Evolutionary conservation across 2,888 invertebrate genomes (phyloP).

Genomic region (Volucella zonaria): DNA sequence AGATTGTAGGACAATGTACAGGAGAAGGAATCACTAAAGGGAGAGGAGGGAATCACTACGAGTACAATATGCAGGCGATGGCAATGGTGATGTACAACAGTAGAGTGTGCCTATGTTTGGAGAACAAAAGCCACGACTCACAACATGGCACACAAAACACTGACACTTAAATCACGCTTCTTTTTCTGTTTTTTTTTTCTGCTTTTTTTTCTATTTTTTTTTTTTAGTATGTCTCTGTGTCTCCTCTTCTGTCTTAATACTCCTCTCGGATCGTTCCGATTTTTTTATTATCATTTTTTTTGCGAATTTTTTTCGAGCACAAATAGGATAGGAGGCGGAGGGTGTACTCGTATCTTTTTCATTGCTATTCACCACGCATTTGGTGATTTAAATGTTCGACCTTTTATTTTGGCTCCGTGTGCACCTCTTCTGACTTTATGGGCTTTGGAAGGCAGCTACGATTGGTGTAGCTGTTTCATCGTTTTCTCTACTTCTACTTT

Average conservation of each 20-base stretch:
- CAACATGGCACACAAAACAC: conserved; percentile 69
- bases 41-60: background rate
- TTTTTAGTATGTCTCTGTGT: conserved; percentile 67
- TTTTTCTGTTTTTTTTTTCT: too few species aligned
- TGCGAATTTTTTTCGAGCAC: background rate
- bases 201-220: too few species aligned
- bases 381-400: conserved; percentile 72
- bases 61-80: conserved; percentile 51
- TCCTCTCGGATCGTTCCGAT: conserved; percentile 3
- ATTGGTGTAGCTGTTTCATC: too few species aligned
- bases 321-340: conserved; percentile 1
- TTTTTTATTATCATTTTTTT: too few species aligned
- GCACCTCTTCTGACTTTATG: conserved; percentile 39
- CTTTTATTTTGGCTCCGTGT: conserved; percentile 63
- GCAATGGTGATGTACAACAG: conserved; percentile 28
- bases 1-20: background rate
- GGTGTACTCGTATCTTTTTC: conserved; percentile 46
- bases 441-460: background rate
- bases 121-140: conserved; percentile 63
- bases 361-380: conserved; percentile 74
- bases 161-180: conserved; percentile 71
- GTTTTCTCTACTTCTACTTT: conserved; percentile 6
- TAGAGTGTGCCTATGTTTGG: too few species aligned
- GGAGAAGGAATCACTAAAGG: background rate
- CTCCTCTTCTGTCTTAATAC: conserved; percentile 69